phyloP scores from a whole-genome alignment of 2,888 invertebrate genomes.

The Hemaris fuciformis region DNA sequence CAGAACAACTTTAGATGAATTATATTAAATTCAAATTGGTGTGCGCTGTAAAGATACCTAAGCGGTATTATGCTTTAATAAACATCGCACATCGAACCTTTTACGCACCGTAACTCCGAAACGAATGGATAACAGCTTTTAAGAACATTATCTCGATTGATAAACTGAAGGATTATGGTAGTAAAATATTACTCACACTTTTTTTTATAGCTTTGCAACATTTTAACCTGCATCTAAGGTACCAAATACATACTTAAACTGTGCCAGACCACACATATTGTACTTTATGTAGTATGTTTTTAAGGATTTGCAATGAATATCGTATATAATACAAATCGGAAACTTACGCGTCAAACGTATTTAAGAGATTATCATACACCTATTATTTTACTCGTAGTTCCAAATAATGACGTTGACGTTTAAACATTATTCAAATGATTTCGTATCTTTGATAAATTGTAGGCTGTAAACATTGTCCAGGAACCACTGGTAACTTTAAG shows the following conservation, averaged over 20 bases:
- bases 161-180: background rate
- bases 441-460: too few species aligned
- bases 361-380: background rate
- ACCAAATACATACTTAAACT: too few species aligned
- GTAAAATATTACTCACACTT: background rate
- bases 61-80: background rate
- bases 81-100: background rate
- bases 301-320: background rate
- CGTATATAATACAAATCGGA: background rate
- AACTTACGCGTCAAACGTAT: background rate
- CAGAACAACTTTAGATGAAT: background rate
- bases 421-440: too few species aligned
- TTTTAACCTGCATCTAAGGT: too few species aligned
- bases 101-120: background rate
- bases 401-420: background rate
- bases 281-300: background rate
- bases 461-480: too few species aligned
- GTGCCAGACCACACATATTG: background rate
- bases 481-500: too few species aligned
- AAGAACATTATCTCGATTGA: background rate
- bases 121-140: background rate
- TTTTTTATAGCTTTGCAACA: too few species aligned
- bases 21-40: background rate
- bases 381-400: background rate
- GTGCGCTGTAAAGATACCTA: too few species aligned